Evolutionary conservation across 2,888 invertebrate species (phyloP), one percentile per base, ranked within the genome.

Genomic region (Latheticus oryzae): DNA sequence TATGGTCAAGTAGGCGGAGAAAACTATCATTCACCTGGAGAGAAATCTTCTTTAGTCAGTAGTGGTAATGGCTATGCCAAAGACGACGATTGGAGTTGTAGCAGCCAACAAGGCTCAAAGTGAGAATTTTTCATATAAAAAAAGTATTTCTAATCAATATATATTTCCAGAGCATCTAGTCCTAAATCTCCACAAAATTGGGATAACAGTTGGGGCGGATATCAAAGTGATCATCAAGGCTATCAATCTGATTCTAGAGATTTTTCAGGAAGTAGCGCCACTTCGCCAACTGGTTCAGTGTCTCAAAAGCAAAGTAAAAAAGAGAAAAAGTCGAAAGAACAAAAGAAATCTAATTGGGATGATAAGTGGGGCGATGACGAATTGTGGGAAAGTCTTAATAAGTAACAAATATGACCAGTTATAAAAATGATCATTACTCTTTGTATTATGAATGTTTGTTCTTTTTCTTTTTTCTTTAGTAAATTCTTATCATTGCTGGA

Each of bases 341-440:
- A 65, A 9, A 70, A 72, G 42, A 75, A 75, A 58, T 59, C 65
- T 1, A 65, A 64, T 26, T 75, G 73, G 72, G 75, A 79, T 58
- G 77, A 78, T 51, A 81, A 79, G 65, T 83, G 79, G 75, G 82
- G 82, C 45, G 85, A 85, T 64, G 85, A 85, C 68, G 85, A 84
- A 70, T 79, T 84, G 30, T 85, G 85, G 85, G 81, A 84, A 69
- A 81, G 83, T 72, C 73, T 85, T 62, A 85, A 84, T 76, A 82
- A 84, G 68, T 87, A 78, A 84, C 15, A n/a, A 9, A 32, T 26
- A 21, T 35, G 43, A 23, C 52, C 32, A 26, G 32, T 33, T 19
- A 33, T 15, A 2, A 23, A 42, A 21, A 42, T 21, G 4, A 38
- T 21, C n/a, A n/a, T n/a, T n/a, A n/a, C n/a, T 15, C 2, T 42